Base-by-base conservation (phyloP, 2,888 invertebrate genomes). In the Clitarchus hookeri region DNA sequence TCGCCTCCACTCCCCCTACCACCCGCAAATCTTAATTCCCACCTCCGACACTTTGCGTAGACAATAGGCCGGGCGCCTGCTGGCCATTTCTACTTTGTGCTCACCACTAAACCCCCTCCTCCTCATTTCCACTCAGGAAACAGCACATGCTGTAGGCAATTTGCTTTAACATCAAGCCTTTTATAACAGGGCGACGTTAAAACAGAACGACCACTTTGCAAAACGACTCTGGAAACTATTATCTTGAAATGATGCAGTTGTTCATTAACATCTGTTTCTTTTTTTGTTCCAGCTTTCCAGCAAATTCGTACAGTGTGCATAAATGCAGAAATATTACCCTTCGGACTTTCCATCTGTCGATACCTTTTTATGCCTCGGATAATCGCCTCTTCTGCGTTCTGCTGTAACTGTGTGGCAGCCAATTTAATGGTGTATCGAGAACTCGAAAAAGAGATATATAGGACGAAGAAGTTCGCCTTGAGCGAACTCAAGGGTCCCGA, bases 1-100 rank as follows among this genome's bases (percentile, higher is more conserved):
- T 13, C 65, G 13, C 6, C 19, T 8, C 65, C 65, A 65, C 16
- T 0, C 23, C 65, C 23, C 19, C 0, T 23, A 0, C 65, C 23
- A 6, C 65, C 8, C 65, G 23, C 23, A n/a, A n/a, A 65, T 65
- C 65, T 65, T 65, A 65, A 65, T 65, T 65, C 65, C 65, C 19
- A 65, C 65, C 65, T 65, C 65, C 65, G 65, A 65, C 65, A 65
- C 65, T 65, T 65, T 65, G 65, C 65, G 65, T 65, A 65, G 65
- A 65, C 65, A 65, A 65, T 65, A 65, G 65, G 65, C 65, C 65
- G 65, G 23, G 19, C n/a, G 65, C 65, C 65, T 65, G 65, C 65
- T 65, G 65, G 65, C 65, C 65, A 65, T 65, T 65, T 65, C 65
- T 65, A 65, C 65, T 65, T 65, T n/a, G 65, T 65, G 65, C 65